phyloP scores from a whole-genome alignment of 37 sponge, comb jelly and placozoan genomes.

The Hormiphora californensis region DNA sequence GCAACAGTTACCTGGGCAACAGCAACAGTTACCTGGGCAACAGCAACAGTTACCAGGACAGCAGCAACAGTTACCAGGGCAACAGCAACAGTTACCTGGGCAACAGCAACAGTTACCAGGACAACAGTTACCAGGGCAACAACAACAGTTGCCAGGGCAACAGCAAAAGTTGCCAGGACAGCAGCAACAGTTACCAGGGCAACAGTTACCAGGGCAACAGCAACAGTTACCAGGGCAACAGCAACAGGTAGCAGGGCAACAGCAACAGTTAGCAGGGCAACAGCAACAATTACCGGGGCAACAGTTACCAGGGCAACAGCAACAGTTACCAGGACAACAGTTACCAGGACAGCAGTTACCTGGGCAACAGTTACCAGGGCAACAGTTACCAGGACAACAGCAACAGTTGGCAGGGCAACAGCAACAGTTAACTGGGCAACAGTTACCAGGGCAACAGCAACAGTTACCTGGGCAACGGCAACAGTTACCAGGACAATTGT shows the following conservation, averaged over 20 bases:
- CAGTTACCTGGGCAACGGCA: background rate
- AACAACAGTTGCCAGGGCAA: too few relatives aligned
- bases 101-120: too few relatives aligned
- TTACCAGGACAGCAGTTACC: background rate
- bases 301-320: too few relatives aligned
- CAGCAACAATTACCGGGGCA: too few relatives aligned
- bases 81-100: too few relatives aligned
- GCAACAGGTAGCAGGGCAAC: too few relatives aligned
- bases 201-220: background rate
- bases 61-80: too few relatives aligned
- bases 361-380: background rate
- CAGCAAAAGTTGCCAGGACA: background rate
- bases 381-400: background rate
- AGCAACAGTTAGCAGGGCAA: too few relatives aligned
- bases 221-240: slow-evolving; percentile 38
- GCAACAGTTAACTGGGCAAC: too few relatives aligned
- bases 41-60: too few relatives aligned
- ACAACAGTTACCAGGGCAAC: too few relatives aligned
- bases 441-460: background rate
- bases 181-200: background rate
- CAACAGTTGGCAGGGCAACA: background rate
- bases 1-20: background rate
- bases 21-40: slow-evolving; percentile 18
- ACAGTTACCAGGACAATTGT: slow-evolving; percentile 13
- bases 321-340: too few relatives aligned